Percentiles rank a stretch among this genome's conserved stretches.
phyloP scores from a whole-genome alignment of 2,888 invertebrate species.

The Proisotoma minuta region DNA sequence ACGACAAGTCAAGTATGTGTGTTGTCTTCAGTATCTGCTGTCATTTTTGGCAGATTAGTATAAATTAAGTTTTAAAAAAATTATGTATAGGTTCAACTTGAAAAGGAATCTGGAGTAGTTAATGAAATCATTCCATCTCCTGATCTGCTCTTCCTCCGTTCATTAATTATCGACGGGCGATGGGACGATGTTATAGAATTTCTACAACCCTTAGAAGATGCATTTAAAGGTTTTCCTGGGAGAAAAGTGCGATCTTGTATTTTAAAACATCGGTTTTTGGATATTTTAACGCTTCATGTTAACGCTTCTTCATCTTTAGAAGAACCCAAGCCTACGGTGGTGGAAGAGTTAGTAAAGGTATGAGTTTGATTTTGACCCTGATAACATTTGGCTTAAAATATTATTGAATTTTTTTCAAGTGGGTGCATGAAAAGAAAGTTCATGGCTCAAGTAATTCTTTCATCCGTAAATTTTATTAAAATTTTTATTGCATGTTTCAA shows the following conservation, averaged over 20 bases:
- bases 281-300: conserved; percentile 40
- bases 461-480: no score
- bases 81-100: conserved; percentile 60
- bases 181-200: conserved; percentile 97
- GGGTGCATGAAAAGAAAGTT: no score
- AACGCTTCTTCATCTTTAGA: conserved; percentile 24
- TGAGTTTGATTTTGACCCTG: neutral
- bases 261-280: conserved; percentile 45
- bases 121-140: conserved; percentile 83
- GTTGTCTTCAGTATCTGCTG: conserved; percentile 48
- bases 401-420: no score
- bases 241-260: conserved; percentile 44
- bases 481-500: no score
- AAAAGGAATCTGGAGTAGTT: conserved; percentile 91
- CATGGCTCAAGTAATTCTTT: no score
- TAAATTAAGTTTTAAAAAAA: neutral
- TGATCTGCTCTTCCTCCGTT: conserved; percentile 87
- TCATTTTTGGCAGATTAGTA: neutral
- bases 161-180: conserved; percentile 92
- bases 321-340: conserved; percentile 38
- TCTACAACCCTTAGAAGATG: conserved; percentile 79
- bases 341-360: conserved; percentile 47
- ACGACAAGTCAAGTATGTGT: conserved; percentile 65
- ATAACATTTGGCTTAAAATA: no score
- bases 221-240: conserved; percentile 45